Evolutionary conservation across 64 coral and sea anemone genomes (phyloP), one percentile per base, ranked within the genome.

Genomic region (Montipora efflorescens): DNA sequence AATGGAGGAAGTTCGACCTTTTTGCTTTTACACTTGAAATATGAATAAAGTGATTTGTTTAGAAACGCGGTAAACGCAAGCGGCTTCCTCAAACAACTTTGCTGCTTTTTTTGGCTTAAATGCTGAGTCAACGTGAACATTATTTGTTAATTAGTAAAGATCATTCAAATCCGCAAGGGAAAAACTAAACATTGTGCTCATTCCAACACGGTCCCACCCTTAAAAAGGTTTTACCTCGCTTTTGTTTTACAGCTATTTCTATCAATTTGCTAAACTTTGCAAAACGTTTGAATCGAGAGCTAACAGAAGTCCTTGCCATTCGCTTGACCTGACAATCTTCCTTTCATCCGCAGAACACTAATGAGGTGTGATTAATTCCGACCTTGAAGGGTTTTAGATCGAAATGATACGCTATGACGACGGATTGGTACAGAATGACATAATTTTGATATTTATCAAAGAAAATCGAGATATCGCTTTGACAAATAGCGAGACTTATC

Each of bases 371-470:
- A 86, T 72, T 86, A 49, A 86, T 69, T 70, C 82, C 59, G 11
- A 22, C 49, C 66, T 71, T 18, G 8, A 49, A 85, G 82, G 82
- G 13, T 86, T 36, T 72, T 86, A 86, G 82, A 86, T 86, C 47
- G 68, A 10, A 4, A 59, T 71, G 82, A 86, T 86, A 86, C 18
- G 64, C n/a, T 45, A 47, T 50, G 82, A 86, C 82, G 71, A n/a
- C 46, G 82, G 82, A 86, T 86, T 86, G 82, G 82, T 36, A 46
- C 64, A 73, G 21, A 86, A 69, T 71, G 82, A 86, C 82, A 18
- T 49, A 47, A 86, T 86, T 86, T 86, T 28, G 82, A 86, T 86
- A 86, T 86, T 86, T 86, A 86, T 86, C 82, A 86, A 86, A 86
- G 71, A 62, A 86, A 86, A 64, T 46, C 66, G 45, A 48, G 82